These are phyloP conservation scores for Limnothrissa miodon DNA, from an alignment of 2,113 vertebrate genomes.

Conservation along the genomic window DNA sequence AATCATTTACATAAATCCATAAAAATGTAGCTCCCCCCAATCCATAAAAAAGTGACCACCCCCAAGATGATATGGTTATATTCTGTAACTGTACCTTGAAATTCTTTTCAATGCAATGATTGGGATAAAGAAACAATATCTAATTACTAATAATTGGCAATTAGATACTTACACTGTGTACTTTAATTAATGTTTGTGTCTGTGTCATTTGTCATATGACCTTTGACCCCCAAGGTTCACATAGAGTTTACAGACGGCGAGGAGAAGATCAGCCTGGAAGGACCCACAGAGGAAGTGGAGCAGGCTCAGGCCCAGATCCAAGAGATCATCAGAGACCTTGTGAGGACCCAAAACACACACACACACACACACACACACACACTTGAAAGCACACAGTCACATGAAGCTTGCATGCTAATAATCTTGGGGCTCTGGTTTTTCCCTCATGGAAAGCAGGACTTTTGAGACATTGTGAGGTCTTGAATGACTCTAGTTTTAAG, in stretches of 20 bases:
- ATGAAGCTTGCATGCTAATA: neutral
- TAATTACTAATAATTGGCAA: too few species aligned
- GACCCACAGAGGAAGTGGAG: constrained; percentile 74
- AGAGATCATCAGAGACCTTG: constrained; percentile 76
- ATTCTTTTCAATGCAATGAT: neutral
- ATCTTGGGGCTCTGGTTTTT: too few species aligned
- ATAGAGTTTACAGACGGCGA: constrained; percentile 80
- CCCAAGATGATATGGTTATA: too few species aligned
- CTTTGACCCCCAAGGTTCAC: constrained; percentile 65
- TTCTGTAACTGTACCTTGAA: too few species aligned
- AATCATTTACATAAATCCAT: neutral
- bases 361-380: neutral
- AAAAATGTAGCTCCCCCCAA: neutral
- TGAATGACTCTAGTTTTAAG: too few species aligned
- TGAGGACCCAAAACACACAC: constrained; percentile 47
- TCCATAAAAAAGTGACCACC: too few species aligned
- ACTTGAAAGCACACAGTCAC: neutral
- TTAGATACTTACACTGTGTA: neutral
- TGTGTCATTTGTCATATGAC: neutral
- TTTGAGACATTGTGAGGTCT: too few species aligned
- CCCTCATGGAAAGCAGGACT: too few species aligned
- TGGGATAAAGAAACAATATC: neutral
- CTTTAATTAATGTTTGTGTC: neutral
- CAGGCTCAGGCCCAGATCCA: constrained; percentile 75
- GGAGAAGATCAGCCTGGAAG: constrained; percentile 76